Evolutionary conservation across 1,140 invertebrate species (phyloP).

Genomic region (Solenopsis fugax): DNA sequence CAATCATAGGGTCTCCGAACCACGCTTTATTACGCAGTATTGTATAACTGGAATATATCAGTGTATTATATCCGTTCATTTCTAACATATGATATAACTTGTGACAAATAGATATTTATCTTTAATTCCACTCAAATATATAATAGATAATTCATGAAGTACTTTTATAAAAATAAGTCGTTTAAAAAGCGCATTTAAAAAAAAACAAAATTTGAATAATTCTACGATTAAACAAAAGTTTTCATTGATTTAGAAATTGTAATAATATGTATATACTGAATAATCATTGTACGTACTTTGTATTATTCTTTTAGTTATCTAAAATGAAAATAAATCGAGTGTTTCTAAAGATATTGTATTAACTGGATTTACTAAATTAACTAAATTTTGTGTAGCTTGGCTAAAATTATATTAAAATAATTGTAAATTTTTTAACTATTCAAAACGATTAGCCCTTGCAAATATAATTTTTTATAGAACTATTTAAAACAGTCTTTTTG

Average conservation of each 20-base stretch:
- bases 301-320: not conserved
- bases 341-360: not conserved
- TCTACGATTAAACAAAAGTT: not conserved
- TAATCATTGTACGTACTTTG: not conserved
- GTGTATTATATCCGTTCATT: not conserved
- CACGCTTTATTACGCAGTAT: constrained; percentile 28
- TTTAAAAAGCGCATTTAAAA: not conserved
- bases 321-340: not conserved
- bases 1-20: constrained; percentile 12
- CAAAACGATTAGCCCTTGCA: not conserved
- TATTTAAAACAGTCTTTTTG: not conserved
- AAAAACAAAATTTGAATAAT: not conserved
- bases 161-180: not conserved
- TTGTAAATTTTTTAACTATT: not conserved
- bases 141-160: no score
- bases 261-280: not conserved
- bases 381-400: not conserved
- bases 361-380: not conserved
- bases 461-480: not conserved
- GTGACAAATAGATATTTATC: not conserved
- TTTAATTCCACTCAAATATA: not conserved
- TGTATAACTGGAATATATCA: constrained; percentile 26
- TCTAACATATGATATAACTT: constrained; percentile 16
- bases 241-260: not conserved
- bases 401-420: not conserved